phyloP scores from a whole-genome alignment of 2,888 invertebrate genomes.

The Phyllotreta cruciferae region DNA sequence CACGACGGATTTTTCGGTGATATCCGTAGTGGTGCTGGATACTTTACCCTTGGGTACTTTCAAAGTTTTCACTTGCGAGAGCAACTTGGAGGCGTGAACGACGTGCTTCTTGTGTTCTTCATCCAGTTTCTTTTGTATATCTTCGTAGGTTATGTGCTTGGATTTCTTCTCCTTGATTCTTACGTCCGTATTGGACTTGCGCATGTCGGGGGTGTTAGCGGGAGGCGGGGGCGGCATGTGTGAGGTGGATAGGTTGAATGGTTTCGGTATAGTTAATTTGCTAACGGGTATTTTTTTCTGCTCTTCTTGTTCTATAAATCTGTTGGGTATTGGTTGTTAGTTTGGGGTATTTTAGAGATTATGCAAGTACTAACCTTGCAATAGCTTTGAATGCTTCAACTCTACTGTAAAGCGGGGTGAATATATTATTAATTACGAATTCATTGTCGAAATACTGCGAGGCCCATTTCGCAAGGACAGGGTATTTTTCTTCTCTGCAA shows the following conservation, averaged over 20 bases:
- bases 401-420: slow-evolving; percentile 61
- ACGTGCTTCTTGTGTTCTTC: slow-evolving; percentile 9
- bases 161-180: background rate
- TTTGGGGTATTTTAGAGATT: background rate
- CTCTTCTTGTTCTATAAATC: slow-evolving; percentile 29
- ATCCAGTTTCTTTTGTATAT: slow-evolving; percentile 2
- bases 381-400: slow-evolving; percentile 38
- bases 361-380: slow-evolving; percentile 7
- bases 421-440: slow-evolving; percentile 63
- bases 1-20: background rate
- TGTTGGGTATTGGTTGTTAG: background rate
- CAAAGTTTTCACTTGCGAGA: background rate
- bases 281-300: slow-evolving; percentile 32
- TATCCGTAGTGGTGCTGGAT: background rate
- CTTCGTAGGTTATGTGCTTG: background rate
- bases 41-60: background rate
- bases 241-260: slow-evolving; percentile 38
- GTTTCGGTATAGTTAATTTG: slow-evolving; percentile 44
- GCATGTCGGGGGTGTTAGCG: slow-evolving; percentile 35
- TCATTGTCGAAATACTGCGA: slow-evolving; percentile 62
- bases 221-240: slow-evolving; percentile 34
- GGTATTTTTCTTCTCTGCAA: slow-evolving; percentile 60
- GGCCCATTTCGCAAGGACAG: slow-evolving; percentile 61
- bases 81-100: background rate
- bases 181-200: background rate